These are phyloP conservation scores for Oscarella lobularis DNA, from an alignment of 37 sponge, comb jelly and placozoan species.

Conservation along the genomic window DNA sequence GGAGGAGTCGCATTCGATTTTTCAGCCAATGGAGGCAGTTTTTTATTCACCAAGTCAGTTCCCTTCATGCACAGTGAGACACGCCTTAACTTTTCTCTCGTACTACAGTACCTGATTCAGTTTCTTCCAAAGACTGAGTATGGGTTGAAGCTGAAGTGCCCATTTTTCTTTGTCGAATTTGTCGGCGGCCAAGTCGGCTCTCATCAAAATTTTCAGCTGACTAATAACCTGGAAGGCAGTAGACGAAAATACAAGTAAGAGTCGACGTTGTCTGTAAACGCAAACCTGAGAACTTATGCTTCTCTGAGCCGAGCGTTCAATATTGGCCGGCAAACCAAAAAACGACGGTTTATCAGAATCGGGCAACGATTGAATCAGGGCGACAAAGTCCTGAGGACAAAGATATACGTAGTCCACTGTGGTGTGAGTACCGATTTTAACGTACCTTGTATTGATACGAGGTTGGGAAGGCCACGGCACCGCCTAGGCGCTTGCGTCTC, in stretches of 20 bases:
- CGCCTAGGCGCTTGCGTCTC: no score
- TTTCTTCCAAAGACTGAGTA: slow-evolving; percentile 88
- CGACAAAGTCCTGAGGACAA: slow-evolving; percentile 50
- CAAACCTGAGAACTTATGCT: slow-evolving; percentile 28
- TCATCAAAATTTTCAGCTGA: slow-evolving; percentile 66
- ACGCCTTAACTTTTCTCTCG: slow-evolving; percentile 21
- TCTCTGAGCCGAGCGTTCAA: slow-evolving; percentile 63
- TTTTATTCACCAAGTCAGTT: no score
- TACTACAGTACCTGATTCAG: slow-evolving; percentile 84
- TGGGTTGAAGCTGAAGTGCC: slow-evolving; percentile 53
- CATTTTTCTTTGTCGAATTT: slow-evolving; percentile 77
- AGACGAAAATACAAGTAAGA: no score
- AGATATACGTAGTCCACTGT: no score
- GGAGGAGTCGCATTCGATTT: no score
- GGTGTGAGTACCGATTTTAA: no score
- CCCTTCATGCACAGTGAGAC: no score
- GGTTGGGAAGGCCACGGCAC: not conserved
- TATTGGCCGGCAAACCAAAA: slow-evolving; percentile 86
- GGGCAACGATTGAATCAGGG: slow-evolving; percentile 60
- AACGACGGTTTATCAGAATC: slow-evolving; percentile 62
- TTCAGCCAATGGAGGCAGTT: no score
- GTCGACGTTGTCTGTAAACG: no score
- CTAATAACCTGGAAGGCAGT: slow-evolving; percentile 32
- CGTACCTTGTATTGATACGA: not conserved
- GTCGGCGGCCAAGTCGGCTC: slow-evolving; percentile 31